Conservation (phyloP, 2,113 vertebrate species). For the Oncorhynchus kisutch region DNA sequence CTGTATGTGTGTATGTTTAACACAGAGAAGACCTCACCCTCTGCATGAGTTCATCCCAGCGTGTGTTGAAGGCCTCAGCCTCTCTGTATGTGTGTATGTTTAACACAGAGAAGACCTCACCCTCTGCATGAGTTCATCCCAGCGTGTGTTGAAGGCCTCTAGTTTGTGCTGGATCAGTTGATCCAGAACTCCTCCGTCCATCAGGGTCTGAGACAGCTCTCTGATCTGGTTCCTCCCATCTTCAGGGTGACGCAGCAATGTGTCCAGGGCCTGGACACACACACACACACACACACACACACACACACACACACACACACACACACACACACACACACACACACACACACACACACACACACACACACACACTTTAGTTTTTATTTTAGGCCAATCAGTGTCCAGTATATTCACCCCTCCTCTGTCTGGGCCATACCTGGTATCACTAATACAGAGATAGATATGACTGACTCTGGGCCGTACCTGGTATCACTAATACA, state of each 20-base stretch:
- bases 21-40: conserved; percentile 75
- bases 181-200: conserved; percentile 95
- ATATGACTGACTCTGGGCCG: too few relatives aligned
- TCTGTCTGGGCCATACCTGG: background rate
- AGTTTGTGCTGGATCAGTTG: conserved; percentile 94
- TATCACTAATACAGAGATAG: too few relatives aligned
- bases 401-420: too few relatives aligned
- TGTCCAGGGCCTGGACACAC: conserved; percentile 81
- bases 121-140: too few relatives aligned
- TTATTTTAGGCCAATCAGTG: too few relatives aligned
- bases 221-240: conserved; percentile 95
- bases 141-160: conserved; percentile 78
- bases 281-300: too few relatives aligned
- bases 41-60: conserved; percentile 91
- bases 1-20: background rate
- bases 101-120: too few relatives aligned
- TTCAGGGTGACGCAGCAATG: conserved; percentile 88
- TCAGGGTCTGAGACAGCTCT: conserved; percentile 93
- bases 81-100: conserved; percentile 63
- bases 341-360: background rate
- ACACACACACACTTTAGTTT: conserved; percentile 11
- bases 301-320: conserved; percentile 59
- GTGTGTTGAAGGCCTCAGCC: conserved; percentile 89
- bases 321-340: background rate
- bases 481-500: too few relatives aligned